Base-by-base conservation (phyloP, 2,888 invertebrate genomes). In the Stenodema calcarata region DNA sequence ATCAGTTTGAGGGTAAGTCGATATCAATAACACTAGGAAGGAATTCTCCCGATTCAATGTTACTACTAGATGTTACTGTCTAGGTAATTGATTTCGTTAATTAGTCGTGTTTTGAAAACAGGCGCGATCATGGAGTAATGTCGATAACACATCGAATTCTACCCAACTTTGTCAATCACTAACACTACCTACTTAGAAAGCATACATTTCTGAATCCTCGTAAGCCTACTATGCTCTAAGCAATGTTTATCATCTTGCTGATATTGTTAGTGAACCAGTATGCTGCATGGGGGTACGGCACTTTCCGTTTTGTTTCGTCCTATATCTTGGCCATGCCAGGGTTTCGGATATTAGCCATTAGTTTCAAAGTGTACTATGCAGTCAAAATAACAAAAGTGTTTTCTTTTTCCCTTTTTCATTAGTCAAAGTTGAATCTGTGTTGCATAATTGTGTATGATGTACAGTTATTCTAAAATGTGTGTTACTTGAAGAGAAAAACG, bases 371-470 rank as follows among this genome's bases (percentile, higher is more conserved):
- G 83, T 73, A 62, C 47, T 50, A 35, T 78, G 70, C 69, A 62
- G 78, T 84, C 79, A 80, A 86, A 84, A 82, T 69, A 81, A 75
- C 50, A 18, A 54, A 54, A 54, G 54, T 54, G 54, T 54, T n/a
- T 82, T 87, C 27, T 80, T 87, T 47, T 86, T 86, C 44, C 50
- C 30, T 50, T 78, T 80, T 42, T 80, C 35, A 23, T 76, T 86
- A 86, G 69, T 81, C 41, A 73, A 79, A 87, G 62, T 85, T 69
- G 73, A 88, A 47, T 88, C 84, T 88, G 88, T 88, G 88, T 88
- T 88, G 88, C 88, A 88, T 88, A 88, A 85, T 83, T 88, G 88
- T 88, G 88, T 88, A 88, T 88, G 88, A 86, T 88, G 87, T 87
- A 88, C 87, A 87, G 86, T 87, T 88, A 81, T 88, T 75, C 79